These are phyloP conservation scores for Oreotrochilus melanogaster DNA, from an alignment of 2,113 vertebrate genomes.

Conservation along the genomic window DNA sequence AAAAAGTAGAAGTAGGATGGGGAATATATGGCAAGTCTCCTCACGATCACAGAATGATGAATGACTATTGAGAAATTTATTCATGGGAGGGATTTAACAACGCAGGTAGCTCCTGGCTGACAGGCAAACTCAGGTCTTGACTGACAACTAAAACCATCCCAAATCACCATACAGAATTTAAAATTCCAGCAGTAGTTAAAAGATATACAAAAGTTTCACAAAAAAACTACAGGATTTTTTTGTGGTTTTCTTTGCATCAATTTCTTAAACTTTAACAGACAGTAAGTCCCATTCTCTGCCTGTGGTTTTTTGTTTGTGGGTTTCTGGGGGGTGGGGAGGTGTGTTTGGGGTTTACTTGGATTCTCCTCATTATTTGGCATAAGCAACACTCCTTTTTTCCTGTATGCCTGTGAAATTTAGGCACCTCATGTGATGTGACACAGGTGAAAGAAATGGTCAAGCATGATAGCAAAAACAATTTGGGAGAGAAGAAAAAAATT, in stretches of 20 bases:
- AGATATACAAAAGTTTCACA: background rate
- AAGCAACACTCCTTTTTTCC: background rate
- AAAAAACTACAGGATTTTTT: background rate
- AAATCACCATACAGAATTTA: background rate
- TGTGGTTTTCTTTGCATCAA: background rate
- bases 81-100: background rate
- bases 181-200: background rate
- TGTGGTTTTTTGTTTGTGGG: background rate
- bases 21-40: background rate
- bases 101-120: background rate
- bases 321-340: background rate
- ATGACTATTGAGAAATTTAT: background rate
- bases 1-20: background rate
- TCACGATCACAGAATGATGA: too few relatives aligned
- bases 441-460: background rate
- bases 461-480: accelerated
- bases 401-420: background rate
- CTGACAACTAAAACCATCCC: background rate
- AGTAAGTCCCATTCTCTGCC: background rate
- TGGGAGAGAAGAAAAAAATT: background rate
- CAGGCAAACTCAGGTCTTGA: background rate
- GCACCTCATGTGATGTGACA: background rate
- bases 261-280: background rate
- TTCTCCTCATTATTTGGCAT: background rate
- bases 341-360: too few relatives aligned